A percentile compares a stretch with the other conserved stretches of the same genome.
Evolutionary conservation across 2,797 vertebrate species (phyloP).

Genomic region (Diglossa cyanea): DNA sequence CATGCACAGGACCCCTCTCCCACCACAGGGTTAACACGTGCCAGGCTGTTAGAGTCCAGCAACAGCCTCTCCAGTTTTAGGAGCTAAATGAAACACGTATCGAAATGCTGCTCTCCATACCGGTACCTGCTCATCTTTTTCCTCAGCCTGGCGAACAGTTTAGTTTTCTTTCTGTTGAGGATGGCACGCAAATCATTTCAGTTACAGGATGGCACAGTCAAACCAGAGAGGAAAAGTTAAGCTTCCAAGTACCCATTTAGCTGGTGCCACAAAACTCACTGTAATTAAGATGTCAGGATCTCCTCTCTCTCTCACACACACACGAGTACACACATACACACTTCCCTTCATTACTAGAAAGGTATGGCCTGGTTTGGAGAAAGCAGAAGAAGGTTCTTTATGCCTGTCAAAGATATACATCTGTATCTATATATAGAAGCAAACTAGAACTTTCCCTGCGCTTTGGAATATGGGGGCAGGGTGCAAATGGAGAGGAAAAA

Average conservation of each 20-base stretch:
- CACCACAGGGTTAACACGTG: constrained; percentile 54
- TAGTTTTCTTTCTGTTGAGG: constrained; percentile 84
- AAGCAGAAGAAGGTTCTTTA: not conserved
- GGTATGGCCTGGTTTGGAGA: not conserved
- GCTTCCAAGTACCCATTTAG: not conserved
- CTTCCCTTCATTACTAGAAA: not conserved
- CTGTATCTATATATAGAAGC: not conserved
- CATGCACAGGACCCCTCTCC: constrained; percentile 56
- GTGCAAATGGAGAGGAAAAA: not conserved
- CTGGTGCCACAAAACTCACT: not conserved
- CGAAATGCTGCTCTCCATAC: constrained; percentile 52
- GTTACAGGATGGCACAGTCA: constrained; percentile 54
- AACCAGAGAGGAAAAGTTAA: constrained; percentile 45
- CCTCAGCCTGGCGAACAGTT: constrained; percentile 82
- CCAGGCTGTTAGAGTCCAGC: constrained; percentile 65
- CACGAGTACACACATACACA: fast-evolving
- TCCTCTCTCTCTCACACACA: not conserved
- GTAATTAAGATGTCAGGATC: not conserved
- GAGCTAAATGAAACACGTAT: constrained; percentile 24
- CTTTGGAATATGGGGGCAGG: not conserved
- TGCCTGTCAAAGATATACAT: not conserved
- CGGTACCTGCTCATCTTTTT: constrained; percentile 82
- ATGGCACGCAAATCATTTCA: constrained; percentile 61
- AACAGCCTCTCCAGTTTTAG: constrained; percentile 50
- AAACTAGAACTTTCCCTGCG: not conserved